Percentiles rank a stretch among this genome's conserved stretches.
Evolutionary conservation across 2,888 invertebrate species (phyloP).

Genomic region (Crepidodera aurea): DNA sequence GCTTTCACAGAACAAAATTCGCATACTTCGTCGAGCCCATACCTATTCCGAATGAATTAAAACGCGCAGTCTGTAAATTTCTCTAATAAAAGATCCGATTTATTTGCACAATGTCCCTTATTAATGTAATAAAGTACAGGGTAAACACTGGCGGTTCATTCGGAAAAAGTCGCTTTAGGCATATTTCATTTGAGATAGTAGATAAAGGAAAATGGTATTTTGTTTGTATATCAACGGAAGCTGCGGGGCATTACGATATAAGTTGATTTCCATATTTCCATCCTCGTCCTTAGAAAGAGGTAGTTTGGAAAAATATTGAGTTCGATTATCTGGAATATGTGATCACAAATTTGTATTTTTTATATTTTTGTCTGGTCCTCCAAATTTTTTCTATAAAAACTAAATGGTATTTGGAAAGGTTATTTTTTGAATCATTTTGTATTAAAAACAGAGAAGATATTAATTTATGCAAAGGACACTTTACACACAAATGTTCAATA

Average conservation of each 20-base stretch:
- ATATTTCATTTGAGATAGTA: conserved; percentile 41
- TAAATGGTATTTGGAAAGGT: too few species aligned
- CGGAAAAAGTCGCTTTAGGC: conserved; percentile 49
- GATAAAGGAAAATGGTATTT: conserved; percentile 29
- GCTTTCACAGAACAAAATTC: too few species aligned
- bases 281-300: neutral
- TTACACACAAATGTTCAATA: too few species aligned
- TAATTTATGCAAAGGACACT: too few species aligned
- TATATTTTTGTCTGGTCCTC: too few species aligned
- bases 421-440: too few species aligned
- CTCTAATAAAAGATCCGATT: conserved; percentile 38
- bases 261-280: conserved; percentile 10
- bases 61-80: conserved; percentile 19
- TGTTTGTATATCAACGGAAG: conserved; percentile 15
- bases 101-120: conserved; percentile 40
- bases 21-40: too few species aligned
- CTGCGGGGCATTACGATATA: neutral
- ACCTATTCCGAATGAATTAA: neutral
- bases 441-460: too few species aligned
- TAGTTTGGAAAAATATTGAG: neutral
- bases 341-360: too few species aligned
- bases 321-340: too few species aligned
- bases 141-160: conserved; percentile 49
- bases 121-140: conserved; percentile 48
- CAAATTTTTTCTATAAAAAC: too few species aligned